phyloP scores from a whole-genome alignment of 2,113 vertebrate genomes.

The Varanus salvator region DNA sequence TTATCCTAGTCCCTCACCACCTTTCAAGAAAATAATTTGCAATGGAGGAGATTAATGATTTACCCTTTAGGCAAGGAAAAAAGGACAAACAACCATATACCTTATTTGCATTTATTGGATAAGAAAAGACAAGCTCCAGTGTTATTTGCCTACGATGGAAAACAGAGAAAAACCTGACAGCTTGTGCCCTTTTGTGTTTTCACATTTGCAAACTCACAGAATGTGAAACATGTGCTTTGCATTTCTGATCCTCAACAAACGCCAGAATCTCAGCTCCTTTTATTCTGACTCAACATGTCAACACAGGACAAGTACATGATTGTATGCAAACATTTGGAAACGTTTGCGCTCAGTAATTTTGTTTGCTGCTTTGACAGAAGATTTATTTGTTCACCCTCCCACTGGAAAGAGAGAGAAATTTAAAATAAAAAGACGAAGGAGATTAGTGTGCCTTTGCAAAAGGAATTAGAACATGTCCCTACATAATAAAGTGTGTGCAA shows the following conservation, averaged over 20 bases:
- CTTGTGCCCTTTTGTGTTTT: not conserved
- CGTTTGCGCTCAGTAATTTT: not conserved
- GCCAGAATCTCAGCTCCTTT: not conserved
- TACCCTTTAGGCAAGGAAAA: not conserved
- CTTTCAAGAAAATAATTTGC: not conserved
- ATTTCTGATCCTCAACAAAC: conserved; percentile 2
- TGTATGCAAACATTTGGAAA: conserved; percentile 22
- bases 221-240: not conserved
- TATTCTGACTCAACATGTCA: not conserved
- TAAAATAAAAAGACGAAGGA: not conserved
- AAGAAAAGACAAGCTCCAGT: not conserved
- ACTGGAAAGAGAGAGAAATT: not conserved
- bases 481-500: not conserved
- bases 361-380: not conserved
- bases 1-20: no score
- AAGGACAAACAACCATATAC: not conserved
- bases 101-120: not conserved
- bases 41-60: not conserved
- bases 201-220: conserved; percentile 6
- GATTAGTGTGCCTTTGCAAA: not conserved
- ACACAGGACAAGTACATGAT: conserved; percentile 15
- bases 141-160: not conserved
- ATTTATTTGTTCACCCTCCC: not conserved
- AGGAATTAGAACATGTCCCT: not conserved
- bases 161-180: not conserved